phyloP scores from a whole-genome alignment of 1,140 invertebrate species.

The Drosophila yakuba region DNA sequence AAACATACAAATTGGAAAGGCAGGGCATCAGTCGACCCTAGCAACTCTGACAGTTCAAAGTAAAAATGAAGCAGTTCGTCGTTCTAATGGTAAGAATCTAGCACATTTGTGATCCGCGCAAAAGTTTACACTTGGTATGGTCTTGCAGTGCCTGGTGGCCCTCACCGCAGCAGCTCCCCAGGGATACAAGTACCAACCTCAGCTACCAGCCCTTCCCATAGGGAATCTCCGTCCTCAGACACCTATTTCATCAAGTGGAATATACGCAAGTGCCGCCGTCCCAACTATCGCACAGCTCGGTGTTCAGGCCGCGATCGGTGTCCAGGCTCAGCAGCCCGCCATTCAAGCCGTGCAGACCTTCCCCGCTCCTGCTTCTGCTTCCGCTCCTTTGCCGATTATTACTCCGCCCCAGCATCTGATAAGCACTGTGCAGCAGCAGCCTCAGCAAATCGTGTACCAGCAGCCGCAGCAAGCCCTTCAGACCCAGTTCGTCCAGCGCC shows the following conservation, averaged over 20 bases:
- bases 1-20: constrained; percentile 53
- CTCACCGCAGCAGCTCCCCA: constrained; percentile 59
- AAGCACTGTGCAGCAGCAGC: constrained; percentile 12
- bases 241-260: constrained; percentile 58
- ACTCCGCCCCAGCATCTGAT: constrained; percentile 24
- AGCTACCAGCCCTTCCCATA: constrained; percentile 34
- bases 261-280: constrained; percentile 44
- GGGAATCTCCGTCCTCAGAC: constrained; percentile 71
- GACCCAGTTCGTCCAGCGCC: constrained; percentile 64
- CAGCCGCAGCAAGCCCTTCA: constrained; percentile 54
- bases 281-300: constrained; percentile 29
- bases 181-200: constrained; percentile 73
- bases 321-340: constrained; percentile 40
- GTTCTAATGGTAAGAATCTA: constrained; percentile 63
- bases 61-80: constrained; percentile 62
- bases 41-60: constrained; percentile 39
- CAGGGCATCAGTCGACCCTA: constrained; percentile 62
- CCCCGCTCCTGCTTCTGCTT: constrained; percentile 4
- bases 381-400: constrained; percentile 13
- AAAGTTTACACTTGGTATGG: background rate
- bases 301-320: constrained; percentile 24
- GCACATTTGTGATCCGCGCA: background rate
- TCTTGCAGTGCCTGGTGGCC: constrained; percentile 57
- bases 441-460: constrained; percentile 40
- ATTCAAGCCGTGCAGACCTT: constrained; percentile 34